Evolutionary conservation across 1,140 invertebrate species (phyloP), one percentile per base, ranked within the genome.

Genomic region (Leptonema lineaticorne): DNA sequence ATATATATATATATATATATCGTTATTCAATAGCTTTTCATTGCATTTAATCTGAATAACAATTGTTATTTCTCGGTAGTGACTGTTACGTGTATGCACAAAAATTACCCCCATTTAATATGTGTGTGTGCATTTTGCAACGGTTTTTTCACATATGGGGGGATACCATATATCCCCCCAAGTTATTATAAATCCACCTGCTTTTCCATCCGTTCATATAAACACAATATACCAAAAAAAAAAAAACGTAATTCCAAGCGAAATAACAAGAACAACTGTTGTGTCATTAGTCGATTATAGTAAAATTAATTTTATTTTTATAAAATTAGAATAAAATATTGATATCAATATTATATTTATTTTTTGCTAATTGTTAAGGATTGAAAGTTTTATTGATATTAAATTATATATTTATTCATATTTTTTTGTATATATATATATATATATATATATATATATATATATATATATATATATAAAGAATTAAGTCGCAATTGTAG

Each of bases 11-110:
- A 26, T 53, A 24, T 24, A 53, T 14, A 26, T 11, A 53, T 53
- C 27, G 50, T 53, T 24, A 53, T 53, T 53, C 50, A 22, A 24
- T 53, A 53, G n/a, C 20, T 53, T 53, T 53, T 53, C 50, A 53
- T 26, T 24, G 9, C 50, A 24, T 53, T 50, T 53, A 53, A 53
- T 53, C 50, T 53, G 50, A 53, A 53, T 53, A 53, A 7, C 50
- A 53, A 53, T 53, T 53, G 50, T 53, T 53, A 41, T 16, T 9
- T 20, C 7, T 11, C 50, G 50, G 24, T 53, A 24, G 24, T 4
- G 24, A 53, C 24, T 24, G 50, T 53, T 53, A 53, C 50, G 24
- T 53, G 50, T 24, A 53, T 24, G 50, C 50, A 53, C 50, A 7
- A 22, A 24, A 53, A 53, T 53, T 53, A 53, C 50, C 50, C 50